Evolutionary conservation across 2,113 vertebrate genomes (phyloP), one percentile per base, ranked within the genome.

Genomic region (Sceloporus tristichus): DNA sequence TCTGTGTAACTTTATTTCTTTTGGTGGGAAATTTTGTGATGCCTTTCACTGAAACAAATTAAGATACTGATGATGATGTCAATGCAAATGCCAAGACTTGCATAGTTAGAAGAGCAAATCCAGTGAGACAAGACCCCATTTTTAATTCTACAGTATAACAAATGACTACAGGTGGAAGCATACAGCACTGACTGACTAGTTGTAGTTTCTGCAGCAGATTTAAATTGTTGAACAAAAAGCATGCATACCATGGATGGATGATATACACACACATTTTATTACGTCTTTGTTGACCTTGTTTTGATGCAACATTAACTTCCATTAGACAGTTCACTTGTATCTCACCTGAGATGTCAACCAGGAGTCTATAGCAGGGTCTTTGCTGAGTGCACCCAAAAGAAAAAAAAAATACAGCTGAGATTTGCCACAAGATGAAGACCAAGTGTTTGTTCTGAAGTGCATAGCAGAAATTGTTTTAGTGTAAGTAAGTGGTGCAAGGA

Each of bases 401-500:
- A 92, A 94, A 90, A 90, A 95, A 70, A 95, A 92, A 94, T 92
- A 89, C 89, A 94, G 87, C 83, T 88, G 91, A 96, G 88, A 93
- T 94, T 95, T 94, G 91, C 94, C 93, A 91, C 80, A 86, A 94
- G 92, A 96, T 95, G 87, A 94, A 92, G 88, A 94, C 68, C 40
- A 94, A 91, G 77, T 94, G 90, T 97, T 97, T 97, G 89, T 93
- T 95, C 90, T 94, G 83, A 94, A 96, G 91, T 91, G 89, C 88
- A 87, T 80, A 94, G 93, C 92, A 93, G 91, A 94, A 86, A 93
- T 95, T 87, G 95, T 93, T 95, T 97, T 94, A 96, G 87, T 95
- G 95, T 95, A 96, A 97, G 96, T 97, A 96, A 96, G 92, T 93
- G 96, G 94, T 95, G 93, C 96, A 96, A 85, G 92, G 95, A 97